phyloP scores from a whole-genome alignment of 2,888 invertebrate genomes.

The Selenia dentaria region DNA sequence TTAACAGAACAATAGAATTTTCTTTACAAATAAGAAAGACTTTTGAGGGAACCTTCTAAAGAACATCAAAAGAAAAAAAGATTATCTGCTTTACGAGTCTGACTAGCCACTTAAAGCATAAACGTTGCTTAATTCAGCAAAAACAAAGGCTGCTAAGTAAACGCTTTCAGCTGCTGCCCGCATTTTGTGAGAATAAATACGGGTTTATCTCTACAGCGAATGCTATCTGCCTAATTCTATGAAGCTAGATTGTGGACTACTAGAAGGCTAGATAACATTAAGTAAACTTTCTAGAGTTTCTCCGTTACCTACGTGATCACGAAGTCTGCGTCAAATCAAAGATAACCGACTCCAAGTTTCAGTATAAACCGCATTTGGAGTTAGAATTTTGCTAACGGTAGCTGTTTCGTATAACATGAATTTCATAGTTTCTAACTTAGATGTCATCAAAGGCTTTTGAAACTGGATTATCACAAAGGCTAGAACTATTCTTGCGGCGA shows the following conservation, averaged over 20 bases:
- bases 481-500: slow-evolving; percentile 9
- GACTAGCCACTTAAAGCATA: slow-evolving; percentile 60
- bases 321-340: slow-evolving; percentile 16
- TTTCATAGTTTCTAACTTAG: slow-evolving; percentile 16
- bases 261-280: slow-evolving; percentile 18
- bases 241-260: slow-evolving; percentile 27
- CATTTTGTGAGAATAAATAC: slow-evolving; percentile 46
- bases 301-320: slow-evolving; percentile 22
- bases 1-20: slow-evolving; percentile 34
- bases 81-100: slow-evolving; percentile 52
- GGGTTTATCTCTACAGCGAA: slow-evolving; percentile 42
- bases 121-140: slow-evolving; percentile 66
- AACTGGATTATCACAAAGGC: slow-evolving; percentile 19
- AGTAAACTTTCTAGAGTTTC: slow-evolving; percentile 22
- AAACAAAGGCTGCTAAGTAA: slow-evolving; percentile 65
- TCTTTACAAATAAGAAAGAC: slow-evolving; percentile 41
- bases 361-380: slow-evolving; percentile 10
- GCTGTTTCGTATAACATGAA: slow-evolving; percentile 16
- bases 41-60: slow-evolving; percentile 38
- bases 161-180: slow-evolving; percentile 42
- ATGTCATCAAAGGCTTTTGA: slow-evolving; percentile 20
- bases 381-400: slow-evolving; percentile 17
- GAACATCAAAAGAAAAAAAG: slow-evolving; percentile 46
- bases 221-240: slow-evolving; percentile 37
- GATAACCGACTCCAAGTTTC: slow-evolving; percentile 27